Conservation (phyloP, 1,140 invertebrate genomes). For the Cataglyphis hispanica region DNA sequence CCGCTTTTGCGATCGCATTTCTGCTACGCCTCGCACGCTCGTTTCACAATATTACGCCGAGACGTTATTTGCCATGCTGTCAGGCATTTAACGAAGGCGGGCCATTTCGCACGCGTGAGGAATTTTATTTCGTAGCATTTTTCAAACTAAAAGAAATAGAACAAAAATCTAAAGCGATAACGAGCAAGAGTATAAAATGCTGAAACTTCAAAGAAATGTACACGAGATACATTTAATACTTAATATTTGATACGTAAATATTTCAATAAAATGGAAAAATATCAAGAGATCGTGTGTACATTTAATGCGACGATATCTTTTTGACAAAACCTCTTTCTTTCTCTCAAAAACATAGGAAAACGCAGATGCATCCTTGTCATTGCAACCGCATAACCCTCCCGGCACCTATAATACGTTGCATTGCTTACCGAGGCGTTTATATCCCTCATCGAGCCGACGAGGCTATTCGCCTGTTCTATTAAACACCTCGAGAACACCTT, state of each 20-base stretch:
- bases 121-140: not conserved
- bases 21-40: constrained; percentile 43
- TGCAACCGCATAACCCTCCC: not conserved
- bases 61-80: constrained; percentile 10
- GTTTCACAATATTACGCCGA: constrained; percentile 55
- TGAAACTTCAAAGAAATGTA: not conserved
- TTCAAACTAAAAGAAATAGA: not conserved
- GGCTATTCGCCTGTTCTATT: constrained; percentile 43
- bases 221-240: too few relatives aligned
- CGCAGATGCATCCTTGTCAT: not conserved
- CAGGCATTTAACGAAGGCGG: constrained; percentile 14
- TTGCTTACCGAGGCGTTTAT: constrained; percentile 21
- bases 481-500: constrained; percentile 5
- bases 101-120: constrained; percentile 10
- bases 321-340: not conserved
- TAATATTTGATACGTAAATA: not conserved
- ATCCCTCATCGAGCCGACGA: constrained; percentile 12
- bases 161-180: not conserved
- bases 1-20: constrained; percentile 46
- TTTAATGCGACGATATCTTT: not conserved
- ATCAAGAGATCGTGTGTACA: too few relatives aligned
- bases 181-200: not conserved
- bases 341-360: not conserved
- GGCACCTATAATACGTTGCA: not conserved
- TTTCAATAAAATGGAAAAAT: not conserved